Conservation (phyloP, 2,113 vertebrate species). For the Chloropsis cyanopogon region DNA sequence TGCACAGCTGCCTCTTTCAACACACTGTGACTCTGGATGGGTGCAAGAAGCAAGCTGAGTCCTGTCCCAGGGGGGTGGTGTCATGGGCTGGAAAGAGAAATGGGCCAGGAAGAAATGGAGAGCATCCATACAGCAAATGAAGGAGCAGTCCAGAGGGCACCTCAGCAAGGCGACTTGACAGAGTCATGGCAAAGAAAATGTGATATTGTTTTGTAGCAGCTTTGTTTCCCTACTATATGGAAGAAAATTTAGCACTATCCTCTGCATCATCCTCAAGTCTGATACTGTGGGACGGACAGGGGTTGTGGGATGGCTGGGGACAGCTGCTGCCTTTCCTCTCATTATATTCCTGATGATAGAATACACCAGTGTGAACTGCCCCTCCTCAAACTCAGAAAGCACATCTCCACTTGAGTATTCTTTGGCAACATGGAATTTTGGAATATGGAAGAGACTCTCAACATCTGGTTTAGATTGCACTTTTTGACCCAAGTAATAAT, state of each 20-base stretch:
- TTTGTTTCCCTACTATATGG: background rate
- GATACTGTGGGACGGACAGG: background rate
- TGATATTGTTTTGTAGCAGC: background rate
- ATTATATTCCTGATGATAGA: background rate
- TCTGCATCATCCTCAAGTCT: background rate
- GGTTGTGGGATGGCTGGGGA: background rate
- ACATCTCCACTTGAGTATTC: background rate
- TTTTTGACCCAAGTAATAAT: background rate
- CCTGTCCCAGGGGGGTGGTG: background rate
- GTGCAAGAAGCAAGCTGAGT: background rate
- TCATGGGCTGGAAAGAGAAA: background rate
- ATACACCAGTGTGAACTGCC: background rate
- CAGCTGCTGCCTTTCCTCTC: background rate
- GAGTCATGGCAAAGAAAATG: background rate
- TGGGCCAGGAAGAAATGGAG: background rate
- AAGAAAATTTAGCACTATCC: background rate
- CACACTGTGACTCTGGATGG: rapidly evolving
- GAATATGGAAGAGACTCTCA: background rate
- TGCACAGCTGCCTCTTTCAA: background rate
- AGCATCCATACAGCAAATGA: background rate
- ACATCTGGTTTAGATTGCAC: background rate
- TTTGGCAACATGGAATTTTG: background rate
- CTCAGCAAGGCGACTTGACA: background rate
- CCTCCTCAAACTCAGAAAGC: background rate
- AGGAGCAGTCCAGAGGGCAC: background rate